Percentiles rank a stretch among this genome's conserved stretches.
Conservation (phyloP, 2,888 invertebrate genomes). For the Liopterus haemorrhoidalis region DNA sequence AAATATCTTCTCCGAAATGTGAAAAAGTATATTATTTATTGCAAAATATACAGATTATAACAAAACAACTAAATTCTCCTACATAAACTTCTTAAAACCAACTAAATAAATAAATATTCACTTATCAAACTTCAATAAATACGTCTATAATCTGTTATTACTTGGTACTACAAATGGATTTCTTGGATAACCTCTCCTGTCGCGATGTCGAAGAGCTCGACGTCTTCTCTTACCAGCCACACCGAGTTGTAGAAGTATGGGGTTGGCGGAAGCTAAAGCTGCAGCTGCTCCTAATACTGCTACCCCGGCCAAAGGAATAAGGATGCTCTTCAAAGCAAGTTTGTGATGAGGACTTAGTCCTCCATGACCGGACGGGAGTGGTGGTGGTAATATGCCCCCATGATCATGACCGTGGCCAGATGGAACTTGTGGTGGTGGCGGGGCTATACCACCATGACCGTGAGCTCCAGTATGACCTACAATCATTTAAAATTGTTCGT, state of each 20-base stretch:
- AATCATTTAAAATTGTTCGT: no score
- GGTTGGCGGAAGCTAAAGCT: slow-evolving; percentile 70
- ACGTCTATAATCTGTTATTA: no score
- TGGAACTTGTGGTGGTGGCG: no score
- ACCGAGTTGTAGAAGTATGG: slow-evolving; percentile 70
- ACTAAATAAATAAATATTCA: no score
- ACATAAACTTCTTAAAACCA: no score
- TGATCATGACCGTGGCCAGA: slow-evolving; percentile 4
- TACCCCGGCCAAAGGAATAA: slow-evolving; percentile 71
- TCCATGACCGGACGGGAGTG: background rate
- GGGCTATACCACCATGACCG: background rate
- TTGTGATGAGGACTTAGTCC: slow-evolving; percentile 43
- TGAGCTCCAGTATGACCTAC: background rate
- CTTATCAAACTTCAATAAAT: no score
- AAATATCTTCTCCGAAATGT: no score
- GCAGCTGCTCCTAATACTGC: slow-evolving; percentile 72
- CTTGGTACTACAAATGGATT: slow-evolving; percentile 22
- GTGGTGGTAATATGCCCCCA: slow-evolving; percentile 3
- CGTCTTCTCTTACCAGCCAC: slow-evolving; percentile 58
- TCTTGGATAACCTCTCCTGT: slow-evolving; percentile 16
- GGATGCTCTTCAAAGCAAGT: slow-evolving; percentile 54
- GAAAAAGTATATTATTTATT: no score
- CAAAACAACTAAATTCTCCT: no score
- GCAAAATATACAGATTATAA: no score
- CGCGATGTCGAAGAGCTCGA: slow-evolving; percentile 36